phyloP scores from a whole-genome alignment of 2,113 vertebrate species.

The Cavia porcellus region DNA sequence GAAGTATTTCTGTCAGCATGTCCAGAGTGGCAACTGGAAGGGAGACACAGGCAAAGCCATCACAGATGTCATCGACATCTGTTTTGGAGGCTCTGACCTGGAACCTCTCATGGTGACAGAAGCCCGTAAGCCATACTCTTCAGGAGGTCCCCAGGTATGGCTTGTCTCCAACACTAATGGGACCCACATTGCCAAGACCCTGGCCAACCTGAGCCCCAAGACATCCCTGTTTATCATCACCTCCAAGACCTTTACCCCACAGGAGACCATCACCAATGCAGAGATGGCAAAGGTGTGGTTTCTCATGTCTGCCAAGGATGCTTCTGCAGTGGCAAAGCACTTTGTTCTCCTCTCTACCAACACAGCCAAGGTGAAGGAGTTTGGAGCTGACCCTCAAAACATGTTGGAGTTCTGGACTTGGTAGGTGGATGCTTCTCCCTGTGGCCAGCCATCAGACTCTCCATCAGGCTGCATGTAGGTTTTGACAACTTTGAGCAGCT shows the following conservation, averaged over 20 bases:
- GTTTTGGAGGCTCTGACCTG: no score
- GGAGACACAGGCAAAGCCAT: no score
- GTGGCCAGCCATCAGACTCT: slow-evolving; percentile 98
- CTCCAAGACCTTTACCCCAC: slow-evolving; percentile 95
- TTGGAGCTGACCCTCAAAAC: no score
- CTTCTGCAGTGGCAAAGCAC: slow-evolving; percentile 96
- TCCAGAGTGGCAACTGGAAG: no score
- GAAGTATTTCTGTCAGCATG: slow-evolving; percentile 94
- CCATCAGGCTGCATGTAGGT: slow-evolving; percentile 96
- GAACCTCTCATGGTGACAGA: no score
- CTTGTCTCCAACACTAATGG: no score
- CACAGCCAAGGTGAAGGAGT: slow-evolving; percentile 62
- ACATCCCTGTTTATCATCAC: slow-evolving; percentile 74
- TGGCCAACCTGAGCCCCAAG: no score
- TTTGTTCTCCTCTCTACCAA: slow-evolving; percentile 98
- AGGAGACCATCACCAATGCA: slow-evolving; percentile 99
- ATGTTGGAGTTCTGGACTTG: slow-evolving; percentile 80
- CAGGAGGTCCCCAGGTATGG: no score
- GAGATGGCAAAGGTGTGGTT: slow-evolving; percentile 98
- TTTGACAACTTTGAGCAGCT: slow-evolving; percentile 95
- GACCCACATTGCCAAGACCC: no score
- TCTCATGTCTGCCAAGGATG: slow-evolving; percentile 92
- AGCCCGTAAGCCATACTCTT: no score
- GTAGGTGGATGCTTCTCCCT: slow-evolving; percentile 98
- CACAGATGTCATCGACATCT: no score